These are phyloP conservation scores for Silurus meridionalis DNA, from an alignment of 2,113 vertebrate genomes.

Conservation along the genomic window DNA sequence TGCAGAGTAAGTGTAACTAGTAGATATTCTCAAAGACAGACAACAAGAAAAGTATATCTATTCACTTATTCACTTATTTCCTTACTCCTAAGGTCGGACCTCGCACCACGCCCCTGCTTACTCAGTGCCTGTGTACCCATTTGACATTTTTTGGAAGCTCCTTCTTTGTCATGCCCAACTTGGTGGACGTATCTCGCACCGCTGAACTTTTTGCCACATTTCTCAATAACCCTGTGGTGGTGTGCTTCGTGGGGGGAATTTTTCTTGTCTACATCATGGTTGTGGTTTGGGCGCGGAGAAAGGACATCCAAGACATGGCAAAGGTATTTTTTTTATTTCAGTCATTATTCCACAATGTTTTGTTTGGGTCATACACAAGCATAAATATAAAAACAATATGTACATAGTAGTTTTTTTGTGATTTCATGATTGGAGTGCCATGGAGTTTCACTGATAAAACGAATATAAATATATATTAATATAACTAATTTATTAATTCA, in stretches of 20 bases:
- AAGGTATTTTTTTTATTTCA: constrained; percentile 68
- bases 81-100: constrained; percentile 81
- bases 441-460: not conserved
- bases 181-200: constrained; percentile 79
- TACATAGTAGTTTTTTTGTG: not conserved
- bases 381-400: not conserved
- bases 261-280: constrained; percentile 79
- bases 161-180: constrained; percentile 88
- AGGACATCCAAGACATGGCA: constrained; percentile 84
- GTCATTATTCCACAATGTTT: not conserved
- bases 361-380: not conserved
- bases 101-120: constrained; percentile 73
- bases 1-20: constrained; percentile 78
- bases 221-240: constrained; percentile 86
- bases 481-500: no score
- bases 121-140: constrained; percentile 90
- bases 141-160: constrained; percentile 93
- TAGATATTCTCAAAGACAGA: not conserved
- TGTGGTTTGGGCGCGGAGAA: constrained; percentile 86
- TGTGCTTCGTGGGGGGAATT: constrained; percentile 85
- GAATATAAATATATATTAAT: not conserved
- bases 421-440: not conserved
- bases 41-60: not conserved
- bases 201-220: constrained; percentile 88
- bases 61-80: not conserved